Evolutionary conservation across 2,797 vertebrate genomes (phyloP), one percentile per base, ranked within the genome.

Genomic region (Tragopan temminckii): DNA sequence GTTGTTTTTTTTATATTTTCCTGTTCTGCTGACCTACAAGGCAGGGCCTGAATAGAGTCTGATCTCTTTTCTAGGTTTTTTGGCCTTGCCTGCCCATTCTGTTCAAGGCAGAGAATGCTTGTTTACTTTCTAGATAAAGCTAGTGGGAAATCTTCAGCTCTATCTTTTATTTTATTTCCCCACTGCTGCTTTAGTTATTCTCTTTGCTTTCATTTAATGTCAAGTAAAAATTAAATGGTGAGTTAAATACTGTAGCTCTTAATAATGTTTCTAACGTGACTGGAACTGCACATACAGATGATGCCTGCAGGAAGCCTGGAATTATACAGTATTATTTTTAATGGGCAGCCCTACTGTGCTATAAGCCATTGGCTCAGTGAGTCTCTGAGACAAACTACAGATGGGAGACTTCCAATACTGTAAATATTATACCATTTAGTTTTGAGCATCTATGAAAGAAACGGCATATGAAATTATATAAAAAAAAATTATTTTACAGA

Each of bases 371-470:
- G 76, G 43, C 63, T 94, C 69, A 59, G n/a, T 38, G 66, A 83
- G 40, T 46, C 78, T 64, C 62, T 50, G 20, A 77, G 62, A 88
- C 79, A 84, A 93, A 70, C 81, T 71, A 13, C 48, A 80, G 68
- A 66, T 75, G 69, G 89, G 79, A 42, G 79, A 38, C 19, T 80
- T 45, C 11, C 33, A 43, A 55, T 83, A n/a, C n/a, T 80, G 81
- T 88, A 85, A 89, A 69, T 85, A 77, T 69, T 55, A 17, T 85
- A 69, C 52, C 31, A 9, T 78, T 89, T 71, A 78, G 55, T 75
- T 95, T 57, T 55, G 46, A 90, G 55, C 68, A 78, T 55, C 69
- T 40, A 81, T 61, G 90, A 85, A 90, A 67, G 67, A 91, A 91
- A 67, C 2, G 0, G 27, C 11, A 3, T 57, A 50, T 59, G 63